A percentile compares a stretch with the other conserved stretches of the same genome.
Conservation (phyloP, 1,140 invertebrate species). For the Aricia agestis region DNA sequence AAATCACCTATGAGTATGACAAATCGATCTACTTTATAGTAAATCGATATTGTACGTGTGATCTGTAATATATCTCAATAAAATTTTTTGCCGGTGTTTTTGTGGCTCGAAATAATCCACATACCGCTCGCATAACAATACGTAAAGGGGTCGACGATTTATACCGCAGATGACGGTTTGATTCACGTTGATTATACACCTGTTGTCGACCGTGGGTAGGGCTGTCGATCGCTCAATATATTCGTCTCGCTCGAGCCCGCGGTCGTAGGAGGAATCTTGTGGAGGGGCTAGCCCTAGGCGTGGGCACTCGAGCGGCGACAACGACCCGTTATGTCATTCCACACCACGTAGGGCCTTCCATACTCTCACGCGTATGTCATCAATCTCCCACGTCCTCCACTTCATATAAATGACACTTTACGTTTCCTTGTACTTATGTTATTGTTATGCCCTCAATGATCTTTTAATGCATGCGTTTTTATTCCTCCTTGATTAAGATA, state of each 20-base stretch:
- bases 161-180: constrained; percentile 19
- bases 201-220: constrained; percentile 13
- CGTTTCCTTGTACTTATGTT: constrained; percentile 15
- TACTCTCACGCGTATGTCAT: constrained; percentile 58
- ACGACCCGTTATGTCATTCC: constrained; percentile 68
- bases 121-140: constrained; percentile 9
- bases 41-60: background rate
- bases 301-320: constrained; percentile 40
- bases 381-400: constrained; percentile 46
- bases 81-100: background rate
- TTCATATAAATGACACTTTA: constrained; percentile 36
- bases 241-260: background rate
- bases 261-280: constrained; percentile 42
- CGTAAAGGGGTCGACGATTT: constrained; percentile 18
- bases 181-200: constrained; percentile 16
- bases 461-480: constrained; percentile 18
- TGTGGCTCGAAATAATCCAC: constrained; percentile 5
- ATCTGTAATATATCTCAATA: background rate
- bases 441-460: constrained; percentile 16
- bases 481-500: background rate
- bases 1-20: background rate
- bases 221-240: background rate
- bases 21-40: background rate
- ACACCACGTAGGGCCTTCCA: constrained; percentile 50
- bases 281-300: constrained; percentile 25